phyloP scores from a whole-genome alignment of 2,113 vertebrate genomes.

The Lucifuga dentata region DNA sequence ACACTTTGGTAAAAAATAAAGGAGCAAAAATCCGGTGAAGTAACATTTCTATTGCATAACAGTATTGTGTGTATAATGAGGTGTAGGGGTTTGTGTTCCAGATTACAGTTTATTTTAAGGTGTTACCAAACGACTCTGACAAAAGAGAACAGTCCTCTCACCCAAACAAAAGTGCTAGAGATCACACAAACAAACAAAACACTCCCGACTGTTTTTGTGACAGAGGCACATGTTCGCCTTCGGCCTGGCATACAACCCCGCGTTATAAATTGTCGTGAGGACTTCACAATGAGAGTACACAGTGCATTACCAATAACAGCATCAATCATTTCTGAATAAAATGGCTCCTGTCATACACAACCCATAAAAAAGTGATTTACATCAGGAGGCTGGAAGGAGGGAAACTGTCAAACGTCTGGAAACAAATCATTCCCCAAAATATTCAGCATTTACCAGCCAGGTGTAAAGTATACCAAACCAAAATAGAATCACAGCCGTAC shows the following conservation, averaged over 20 bases:
- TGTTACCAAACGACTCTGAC: conserved; percentile 27
- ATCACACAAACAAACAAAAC: conserved; percentile 1
- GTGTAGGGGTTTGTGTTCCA: neutral
- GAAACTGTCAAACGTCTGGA: conserved; percentile 9
- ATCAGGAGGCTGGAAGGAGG: neutral
- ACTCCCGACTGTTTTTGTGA: conserved; percentile 1
- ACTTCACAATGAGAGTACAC: neutral
- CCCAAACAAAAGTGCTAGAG: conserved; percentile 12
- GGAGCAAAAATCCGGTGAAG: conserved; percentile 40
- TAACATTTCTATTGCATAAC: conserved; percentile 41
- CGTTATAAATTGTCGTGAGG: neutral
- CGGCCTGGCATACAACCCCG: neutral
- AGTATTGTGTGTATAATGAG: neutral
- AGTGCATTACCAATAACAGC: neutral
- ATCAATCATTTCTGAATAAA: neutral
- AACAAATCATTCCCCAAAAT: neutral
- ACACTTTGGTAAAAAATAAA: conserved; percentile 62
- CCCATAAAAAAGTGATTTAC: neutral
- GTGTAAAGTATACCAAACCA: neutral
- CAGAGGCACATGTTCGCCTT: neutral
- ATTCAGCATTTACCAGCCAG: neutral
- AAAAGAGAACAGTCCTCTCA: conserved; percentile 29
- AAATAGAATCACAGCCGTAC: no score
- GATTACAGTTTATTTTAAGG: conserved; percentile 21
- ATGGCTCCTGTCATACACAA: neutral